These are phyloP conservation scores for Ips typographus DNA, from an alignment of 1,140 invertebrate genomes.

Conservation along the genomic window DNA sequence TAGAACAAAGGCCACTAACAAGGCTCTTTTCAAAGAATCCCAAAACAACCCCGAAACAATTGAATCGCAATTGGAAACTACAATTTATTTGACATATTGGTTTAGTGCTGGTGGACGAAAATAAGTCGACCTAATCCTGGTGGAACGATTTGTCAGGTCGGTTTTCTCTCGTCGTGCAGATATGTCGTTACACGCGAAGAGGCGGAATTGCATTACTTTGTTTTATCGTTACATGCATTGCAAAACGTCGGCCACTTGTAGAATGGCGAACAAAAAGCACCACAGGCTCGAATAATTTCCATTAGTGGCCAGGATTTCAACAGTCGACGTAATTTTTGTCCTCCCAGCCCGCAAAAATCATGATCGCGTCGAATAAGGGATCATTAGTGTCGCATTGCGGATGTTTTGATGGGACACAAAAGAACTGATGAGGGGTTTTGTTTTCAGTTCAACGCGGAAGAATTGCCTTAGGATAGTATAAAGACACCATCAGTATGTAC, in stretches of 20 bases:
- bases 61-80: conserved; percentile 14
- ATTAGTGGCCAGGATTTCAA: background rate
- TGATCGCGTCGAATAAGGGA: conserved; percentile 26
- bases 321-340: conserved; percentile 6
- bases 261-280: background rate
- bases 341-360: conserved; percentile 7
- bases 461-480: too few species aligned
- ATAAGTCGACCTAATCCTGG: conserved; percentile 11
- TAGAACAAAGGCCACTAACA: background rate
- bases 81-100: conserved; percentile 22
- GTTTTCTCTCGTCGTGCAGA: background rate
- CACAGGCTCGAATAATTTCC: conserved; percentile 1
- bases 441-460: too few species aligned
- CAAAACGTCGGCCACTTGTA: background rate
- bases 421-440: too few species aligned
- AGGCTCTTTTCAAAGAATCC: background rate
- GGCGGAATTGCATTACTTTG: conserved; percentile 1
- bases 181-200: background rate
- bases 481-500: too few species aligned
- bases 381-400: conserved; percentile 35
- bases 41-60: conserved; percentile 6
- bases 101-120: conserved; percentile 1
- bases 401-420: too few species aligned
- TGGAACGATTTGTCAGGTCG: conserved; percentile 9
- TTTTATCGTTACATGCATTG: background rate